phyloP scores from a whole-genome alignment of 2,113 vertebrate species.

The Cepphus grylle region DNA sequence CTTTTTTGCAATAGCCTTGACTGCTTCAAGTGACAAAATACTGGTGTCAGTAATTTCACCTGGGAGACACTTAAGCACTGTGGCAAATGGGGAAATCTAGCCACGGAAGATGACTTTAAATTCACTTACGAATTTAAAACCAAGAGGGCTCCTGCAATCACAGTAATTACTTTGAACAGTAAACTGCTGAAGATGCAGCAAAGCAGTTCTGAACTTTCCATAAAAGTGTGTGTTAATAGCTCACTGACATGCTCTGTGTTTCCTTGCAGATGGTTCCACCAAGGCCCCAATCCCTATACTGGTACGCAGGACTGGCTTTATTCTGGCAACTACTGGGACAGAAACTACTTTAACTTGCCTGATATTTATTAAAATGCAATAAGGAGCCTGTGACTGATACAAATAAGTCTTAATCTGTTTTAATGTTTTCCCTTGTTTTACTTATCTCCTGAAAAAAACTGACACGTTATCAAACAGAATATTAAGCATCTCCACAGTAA shows the following conservation, averaged over 20 bases:
- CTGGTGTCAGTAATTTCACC: not conserved
- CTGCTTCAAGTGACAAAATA: not conserved
- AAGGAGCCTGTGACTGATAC: conserved; percentile 54
- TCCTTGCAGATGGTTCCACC: conserved; percentile 91
- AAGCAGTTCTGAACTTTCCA: conserved; percentile 48
- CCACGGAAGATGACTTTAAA: not conserved
- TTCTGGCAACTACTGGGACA: conserved; percentile 94
- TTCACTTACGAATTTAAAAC: not conserved
- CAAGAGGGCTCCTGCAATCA: not conserved
- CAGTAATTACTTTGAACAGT: not conserved
- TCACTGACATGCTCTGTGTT: not conserved
- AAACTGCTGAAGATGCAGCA: not conserved
- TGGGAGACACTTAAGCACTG: fast-evolving
- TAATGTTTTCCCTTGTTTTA: conserved; percentile 67
- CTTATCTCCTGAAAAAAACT: conserved; percentile 56
- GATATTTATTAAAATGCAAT: conserved; percentile 90
- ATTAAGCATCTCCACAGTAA: conserved; percentile 35
- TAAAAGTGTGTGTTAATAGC: not conserved
- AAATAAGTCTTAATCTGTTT: conserved; percentile 74
- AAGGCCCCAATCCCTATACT: conserved; percentile 90
- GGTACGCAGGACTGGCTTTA: conserved; percentile 95
- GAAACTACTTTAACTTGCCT: conserved; percentile 88
- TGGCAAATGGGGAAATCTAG: not conserved
- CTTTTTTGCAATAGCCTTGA: not conserved
- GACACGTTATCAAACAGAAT: conserved; percentile 27